phyloP scores from a whole-genome alignment of 1,140 invertebrate species.

The Philopotamus ludificatus region DNA sequence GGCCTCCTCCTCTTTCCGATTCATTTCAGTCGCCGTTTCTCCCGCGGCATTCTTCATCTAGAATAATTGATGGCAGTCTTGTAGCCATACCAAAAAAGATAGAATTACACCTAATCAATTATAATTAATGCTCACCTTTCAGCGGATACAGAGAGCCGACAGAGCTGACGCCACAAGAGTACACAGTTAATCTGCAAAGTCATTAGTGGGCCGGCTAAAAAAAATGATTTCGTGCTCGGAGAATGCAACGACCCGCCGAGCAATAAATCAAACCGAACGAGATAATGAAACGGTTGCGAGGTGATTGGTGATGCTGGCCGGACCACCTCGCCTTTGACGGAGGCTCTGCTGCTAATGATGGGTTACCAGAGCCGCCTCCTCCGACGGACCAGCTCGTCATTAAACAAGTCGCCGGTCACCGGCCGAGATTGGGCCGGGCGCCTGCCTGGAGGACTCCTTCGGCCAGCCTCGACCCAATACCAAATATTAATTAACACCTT shows the following conservation, averaged over 20 bases:
- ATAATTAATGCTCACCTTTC: constrained; percentile 38
- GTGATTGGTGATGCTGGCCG: not conserved
- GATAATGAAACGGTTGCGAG: constrained; percentile 24
- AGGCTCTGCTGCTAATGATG: constrained; percentile 7
- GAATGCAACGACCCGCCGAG: not conserved
- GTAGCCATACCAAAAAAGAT: not conserved
- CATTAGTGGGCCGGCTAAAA: constrained; percentile 12
- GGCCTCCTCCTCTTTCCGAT: not conserved
- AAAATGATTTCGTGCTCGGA: not conserved
- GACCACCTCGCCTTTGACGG: constrained; percentile 16
- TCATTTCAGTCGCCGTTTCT: not conserved
- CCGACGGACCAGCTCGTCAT: constrained; percentile 5
- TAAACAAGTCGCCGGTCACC: not conserved
- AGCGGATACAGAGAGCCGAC: constrained; percentile 15
- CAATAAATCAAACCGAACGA: constrained; percentile 29
- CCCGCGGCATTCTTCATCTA: not conserved
- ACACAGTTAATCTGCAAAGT: constrained; percentile 32
- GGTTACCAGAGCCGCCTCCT: constrained; percentile 2
- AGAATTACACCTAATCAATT: constrained; percentile 39
- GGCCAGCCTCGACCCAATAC: too few relatives aligned
- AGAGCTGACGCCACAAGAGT: constrained; percentile 32
- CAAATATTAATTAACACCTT: too few relatives aligned
- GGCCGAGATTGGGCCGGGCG: constrained; percentile 9
- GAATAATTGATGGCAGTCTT: not conserved
- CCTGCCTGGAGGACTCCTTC: not conserved